Conservation (phyloP, 2,113 vertebrate species). For the Gnathonemus longibarbis region DNA sequence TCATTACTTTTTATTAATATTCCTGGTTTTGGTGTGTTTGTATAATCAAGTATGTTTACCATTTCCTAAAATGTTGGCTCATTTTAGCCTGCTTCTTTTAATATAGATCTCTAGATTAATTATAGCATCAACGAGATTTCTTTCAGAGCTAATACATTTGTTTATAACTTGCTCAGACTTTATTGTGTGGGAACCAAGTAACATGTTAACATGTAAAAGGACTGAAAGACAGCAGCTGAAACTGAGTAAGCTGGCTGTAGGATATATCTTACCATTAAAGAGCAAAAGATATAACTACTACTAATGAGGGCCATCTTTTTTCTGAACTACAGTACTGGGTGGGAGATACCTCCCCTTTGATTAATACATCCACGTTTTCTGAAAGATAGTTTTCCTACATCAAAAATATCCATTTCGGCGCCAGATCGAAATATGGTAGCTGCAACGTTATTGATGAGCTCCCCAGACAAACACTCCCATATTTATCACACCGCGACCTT, state of each 20-base stretch:
- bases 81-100: background rate
- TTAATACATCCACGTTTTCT: conserved; percentile 64
- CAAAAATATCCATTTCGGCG: conserved; percentile 64
- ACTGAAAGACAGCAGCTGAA: background rate
- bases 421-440: conserved; percentile 70
- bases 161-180: background rate
- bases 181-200: background rate
- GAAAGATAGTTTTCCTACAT: conserved; percentile 65
- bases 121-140: background rate
- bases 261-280: background rate
- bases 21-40: background rate
- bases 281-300: background rate
- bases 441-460: conserved; percentile 70
- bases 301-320: background rate
- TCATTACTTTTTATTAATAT: background rate
- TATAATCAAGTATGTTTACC: background rate
- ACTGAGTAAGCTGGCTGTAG: background rate
- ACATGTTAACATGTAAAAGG: background rate
- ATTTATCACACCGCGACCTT: conserved; percentile 84
- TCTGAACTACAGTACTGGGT: background rate
- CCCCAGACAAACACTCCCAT: conserved; percentile 71
- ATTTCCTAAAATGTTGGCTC: background rate
- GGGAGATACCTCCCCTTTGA: conserved; percentile 40
- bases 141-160: background rate
- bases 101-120: background rate